Conservation (phyloP, 2,888 invertebrate species). For the Stegana nigrithorax region DNA sequence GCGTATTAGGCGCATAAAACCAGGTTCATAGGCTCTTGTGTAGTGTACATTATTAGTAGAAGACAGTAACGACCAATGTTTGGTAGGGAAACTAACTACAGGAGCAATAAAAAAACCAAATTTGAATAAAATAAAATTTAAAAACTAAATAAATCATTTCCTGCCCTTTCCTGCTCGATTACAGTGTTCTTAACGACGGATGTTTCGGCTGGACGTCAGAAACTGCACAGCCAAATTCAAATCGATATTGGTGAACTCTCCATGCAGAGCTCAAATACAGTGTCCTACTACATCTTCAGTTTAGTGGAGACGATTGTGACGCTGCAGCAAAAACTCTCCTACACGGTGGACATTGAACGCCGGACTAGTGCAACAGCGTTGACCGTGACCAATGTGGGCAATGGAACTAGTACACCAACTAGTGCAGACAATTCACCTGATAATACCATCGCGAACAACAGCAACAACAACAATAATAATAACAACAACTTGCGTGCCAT, state of each 20-base stretch:
- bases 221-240: conserved; percentile 69
- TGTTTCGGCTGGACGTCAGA: conserved; percentile 69
- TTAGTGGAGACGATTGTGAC: conserved; percentile 64
- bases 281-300: conserved; percentile 66
- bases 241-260: conserved; percentile 67
- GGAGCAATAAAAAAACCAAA: no score
- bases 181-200: conserved; percentile 72
- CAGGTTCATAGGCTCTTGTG: no score
- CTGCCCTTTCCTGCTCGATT: no score
- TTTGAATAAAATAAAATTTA: no score
- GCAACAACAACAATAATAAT: no score
- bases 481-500: conserved; percentile 41
- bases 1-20: no score
- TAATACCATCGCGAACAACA: no score
- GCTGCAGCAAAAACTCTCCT: conserved; percentile 64
- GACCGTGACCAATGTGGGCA: not conserved
- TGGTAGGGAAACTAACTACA: no score
- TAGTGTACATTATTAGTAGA: no score
- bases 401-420: conserved; percentile 40
- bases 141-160: no score
- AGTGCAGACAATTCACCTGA: conserved; percentile 63
- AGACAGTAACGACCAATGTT: no score
- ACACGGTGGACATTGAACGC: conserved; percentile 61
- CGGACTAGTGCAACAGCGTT: conserved; percentile 23
- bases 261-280: conserved; percentile 60